Evolutionary conservation across 1,140 invertebrate species (phyloP), one percentile per base, ranked within the genome.

Genomic region (Mesaphorura yosii): DNA sequence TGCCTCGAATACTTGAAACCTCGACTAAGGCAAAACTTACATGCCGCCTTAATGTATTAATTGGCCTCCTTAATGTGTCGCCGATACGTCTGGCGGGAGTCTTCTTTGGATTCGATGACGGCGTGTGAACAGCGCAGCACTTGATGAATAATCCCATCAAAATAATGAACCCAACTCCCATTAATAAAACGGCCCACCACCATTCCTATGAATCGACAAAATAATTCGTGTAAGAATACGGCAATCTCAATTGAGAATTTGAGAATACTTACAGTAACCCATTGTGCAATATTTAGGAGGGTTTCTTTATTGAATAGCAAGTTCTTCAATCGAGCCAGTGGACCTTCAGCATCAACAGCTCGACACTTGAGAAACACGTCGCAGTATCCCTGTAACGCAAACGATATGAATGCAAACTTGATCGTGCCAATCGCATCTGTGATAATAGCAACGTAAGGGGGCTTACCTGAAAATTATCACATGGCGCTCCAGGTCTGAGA

Each of bases 81-180:
- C 83, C 84, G 54, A 92, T 78, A 52, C 86, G 78, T 58, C 85
- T 77, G 4, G 86, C 85, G 0, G 87, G 85, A 44, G 84, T 82
- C 65, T 88, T 86, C 68, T 91, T 90, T 10, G 93, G 93, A 77
- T 97, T 96, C 46, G 85, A 92, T 42, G 90, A 95, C 19, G 95
- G 95, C 38, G 95, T 98, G 69, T 98, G 94, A 47, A 98, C 94
- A 15, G 95, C 94, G 73, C 94, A 98, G 68, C 94, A 95, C 69
- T 98, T 97, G 63, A 99, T 96, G 70, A 99, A 98, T n/a, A 92
- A 72, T 23, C 88, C 93, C 93, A 98, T 98, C 63, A 92, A 82
- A 54, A 96, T 81, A 7, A 98, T 81, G 64, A 98, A 85, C 29
- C 77, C 83, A 45, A 98, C 83, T 20, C 85, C 82, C 71, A 93